Base-by-base conservation (phyloP, 2,888 invertebrate genomes). In the Callyntrura guangdongensis region DNA sequence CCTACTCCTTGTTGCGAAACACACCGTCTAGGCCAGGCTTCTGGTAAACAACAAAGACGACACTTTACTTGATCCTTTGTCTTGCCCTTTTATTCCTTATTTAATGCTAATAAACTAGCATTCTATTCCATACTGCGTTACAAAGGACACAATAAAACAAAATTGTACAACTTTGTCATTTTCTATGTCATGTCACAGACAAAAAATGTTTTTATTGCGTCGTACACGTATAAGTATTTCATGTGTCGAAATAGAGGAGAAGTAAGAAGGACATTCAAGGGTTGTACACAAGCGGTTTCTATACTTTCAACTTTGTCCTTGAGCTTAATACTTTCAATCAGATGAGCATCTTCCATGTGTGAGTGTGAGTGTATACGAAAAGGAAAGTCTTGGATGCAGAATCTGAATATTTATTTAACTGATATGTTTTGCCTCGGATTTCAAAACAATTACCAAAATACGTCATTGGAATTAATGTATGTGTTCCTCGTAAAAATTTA, bases 271-370 rank as follows among this genome's bases (percentile, higher is more conserved):
- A 20, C 20, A 74, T 74, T 74, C 36, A 47, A 49, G 47, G 47
- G 17, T 17, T 25, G 12, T 53, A 8, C 6, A 49, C 6, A 53
- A 53, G n/a, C 45, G 17, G 47, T 47, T 36, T 36, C 36, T 36
- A 36, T 36, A 36, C 36, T 36, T 36, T 36, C 36, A 36, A n/a
- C 2, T 22, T 56, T 64, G 86, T 77, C 86, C 86, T 86, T 86
- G 86, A 61, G 20, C 86, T 86, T 64, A 86, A 86, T 77, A 47
- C 20, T 61, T 74, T 77, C 74, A 36, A 74, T 25, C 67, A 45
- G 17, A 14, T 17, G 17, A 61, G 3, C 61, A 61, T 69, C 67
- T 69, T 69, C 67, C 27, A 69, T 69, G 25, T 22, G 11, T 47
- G 47, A 5, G 11, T 47, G 47, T 11, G 47, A 47, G 11, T 53